Evolutionary conservation across 2,113 vertebrate species (phyloP).

Genomic region (Colossoma macropomum): DNA sequence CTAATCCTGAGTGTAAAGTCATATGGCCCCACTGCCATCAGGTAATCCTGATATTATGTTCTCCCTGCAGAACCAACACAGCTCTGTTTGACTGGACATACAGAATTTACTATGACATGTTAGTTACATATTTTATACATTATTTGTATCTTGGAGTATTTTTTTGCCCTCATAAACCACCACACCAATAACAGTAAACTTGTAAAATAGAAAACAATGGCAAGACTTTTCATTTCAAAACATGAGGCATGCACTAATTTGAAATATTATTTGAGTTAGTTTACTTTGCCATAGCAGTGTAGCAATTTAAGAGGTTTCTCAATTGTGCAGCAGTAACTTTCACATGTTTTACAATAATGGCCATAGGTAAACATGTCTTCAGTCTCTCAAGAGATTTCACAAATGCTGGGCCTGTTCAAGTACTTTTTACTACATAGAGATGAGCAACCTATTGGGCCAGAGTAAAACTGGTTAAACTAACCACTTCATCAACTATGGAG

Average conservation of each 20-base stretch:
- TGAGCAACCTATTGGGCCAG: neutral
- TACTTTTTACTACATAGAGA: neutral
- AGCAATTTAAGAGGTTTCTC: neutral
- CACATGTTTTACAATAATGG: neutral
- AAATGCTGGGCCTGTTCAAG: neutral
- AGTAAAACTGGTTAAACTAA: neutral
- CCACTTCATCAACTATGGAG: neutral
- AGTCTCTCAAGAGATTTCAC: neutral
- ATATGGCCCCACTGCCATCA: neutral
- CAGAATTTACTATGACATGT: neutral
- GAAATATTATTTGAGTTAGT: neutral
- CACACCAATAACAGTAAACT: neutral
- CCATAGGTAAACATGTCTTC: neutral
- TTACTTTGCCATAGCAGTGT: neutral
- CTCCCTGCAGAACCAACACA: neutral
- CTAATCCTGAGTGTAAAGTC: neutral
- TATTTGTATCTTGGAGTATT: neutral
- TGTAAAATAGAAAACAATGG: neutral
- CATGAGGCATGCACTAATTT: neutral
- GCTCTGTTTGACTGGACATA: slow-evolving; percentile 1
- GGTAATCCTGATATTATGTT: neutral
- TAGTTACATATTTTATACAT: neutral
- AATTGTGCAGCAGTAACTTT: neutral
- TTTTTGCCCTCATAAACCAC: neutral
- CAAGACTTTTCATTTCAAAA: neutral